Base-by-base conservation (phyloP, 2,113 vertebrate genomes). In the Datnioides undecimradiatus region DNA sequence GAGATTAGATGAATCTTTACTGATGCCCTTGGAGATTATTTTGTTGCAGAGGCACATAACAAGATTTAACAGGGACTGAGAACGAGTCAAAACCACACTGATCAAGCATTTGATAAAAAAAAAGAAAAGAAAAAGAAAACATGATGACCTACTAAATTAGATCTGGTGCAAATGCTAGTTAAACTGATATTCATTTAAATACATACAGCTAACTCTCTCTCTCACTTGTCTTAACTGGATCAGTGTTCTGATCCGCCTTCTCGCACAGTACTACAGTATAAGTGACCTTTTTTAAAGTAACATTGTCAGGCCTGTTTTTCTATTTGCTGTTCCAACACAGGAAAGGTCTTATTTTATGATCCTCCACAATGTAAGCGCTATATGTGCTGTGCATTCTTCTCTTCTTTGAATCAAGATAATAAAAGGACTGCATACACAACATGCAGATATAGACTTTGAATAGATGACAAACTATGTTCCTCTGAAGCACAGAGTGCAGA, bases 1-100 rank as follows among this genome's bases (percentile, higher is more conserved):
- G 0, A 17, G 60, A 70, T 74, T 65, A 58, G 58, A 65, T 49
- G 12, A 5, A 54, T 65, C 36, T 46, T 25, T 19, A 48, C 43
- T 73, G 60, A 78, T 70, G 48, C 34, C 46, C 43, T 66, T 54
- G 14, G 63, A 55, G 31, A 54, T 66, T 55, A 40, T 75, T 58
- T 48, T 68, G 31, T 64, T 57, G 16, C n/a, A 23, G 13, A 2
- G 33, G 29, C 21, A 48, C 1, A 67, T 71, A 57, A 48, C n/a
- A 41, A 4, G 23, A 68, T 64, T 66, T 62, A 71, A 46, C 34
- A 4, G 62, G 45, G 23, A 46, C 19, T 25, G 12, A 49, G 19
- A 34, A 21, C 10, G 3, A 13, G 14, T 4, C 5, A 12, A 34
- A 29, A 55, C 2, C 25, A 41, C 29, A 60, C 45, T 34, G 45